Percentiles rank a stretch among this genome's conserved stretches.
phyloP scores from a whole-genome alignment of 1,140 invertebrate species.

The Zophobas atratus region DNA sequence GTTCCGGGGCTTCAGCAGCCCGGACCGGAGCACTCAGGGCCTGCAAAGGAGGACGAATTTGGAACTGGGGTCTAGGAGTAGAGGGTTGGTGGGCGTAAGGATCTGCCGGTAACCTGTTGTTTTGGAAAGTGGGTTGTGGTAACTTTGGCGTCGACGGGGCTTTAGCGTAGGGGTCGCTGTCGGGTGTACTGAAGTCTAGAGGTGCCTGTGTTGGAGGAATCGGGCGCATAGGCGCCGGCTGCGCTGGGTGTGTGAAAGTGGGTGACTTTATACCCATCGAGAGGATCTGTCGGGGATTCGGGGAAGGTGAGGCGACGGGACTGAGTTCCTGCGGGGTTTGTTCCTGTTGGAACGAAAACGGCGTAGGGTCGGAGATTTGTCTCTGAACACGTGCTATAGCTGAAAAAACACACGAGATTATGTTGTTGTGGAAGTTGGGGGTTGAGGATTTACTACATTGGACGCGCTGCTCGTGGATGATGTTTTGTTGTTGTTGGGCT shows the following conservation, averaged over 20 bases:
- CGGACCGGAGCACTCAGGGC: constrained; percentile 40
- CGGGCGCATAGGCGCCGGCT: constrained; percentile 58
- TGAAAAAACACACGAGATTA: constrained; percentile 55
- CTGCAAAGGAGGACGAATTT: constrained; percentile 64
- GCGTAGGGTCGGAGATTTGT: constrained; percentile 69
- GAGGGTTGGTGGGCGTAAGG: constrained; percentile 71
- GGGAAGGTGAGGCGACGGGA: constrained; percentile 69
- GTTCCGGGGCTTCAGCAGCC: constrained; percentile 68
- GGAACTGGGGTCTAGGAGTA: constrained; percentile 71
- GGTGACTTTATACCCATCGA: constrained; percentile 69
- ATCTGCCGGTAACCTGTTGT: constrained; percentile 58
- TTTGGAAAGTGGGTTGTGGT: constrained; percentile 48
- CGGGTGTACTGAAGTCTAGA: constrained; percentile 50
- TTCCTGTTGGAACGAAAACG: constrained; percentile 67
- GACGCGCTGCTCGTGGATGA: constrained; percentile 82
- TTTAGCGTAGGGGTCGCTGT: constrained; percentile 54
- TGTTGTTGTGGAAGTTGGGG: constrained; percentile 4
- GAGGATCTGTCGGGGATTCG: constrained; percentile 68
- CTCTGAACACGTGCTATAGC: constrained; percentile 74
- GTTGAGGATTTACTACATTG: constrained; percentile 72
- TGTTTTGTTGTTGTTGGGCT: constrained; percentile 85
- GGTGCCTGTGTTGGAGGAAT: constrained; percentile 63
- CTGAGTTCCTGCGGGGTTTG: constrained; percentile 65
- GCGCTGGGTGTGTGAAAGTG: constrained; percentile 61
- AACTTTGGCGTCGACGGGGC: constrained; percentile 52